Conservation (phyloP, 2,888 invertebrate species). For the Strigamia maritima region DNA sequence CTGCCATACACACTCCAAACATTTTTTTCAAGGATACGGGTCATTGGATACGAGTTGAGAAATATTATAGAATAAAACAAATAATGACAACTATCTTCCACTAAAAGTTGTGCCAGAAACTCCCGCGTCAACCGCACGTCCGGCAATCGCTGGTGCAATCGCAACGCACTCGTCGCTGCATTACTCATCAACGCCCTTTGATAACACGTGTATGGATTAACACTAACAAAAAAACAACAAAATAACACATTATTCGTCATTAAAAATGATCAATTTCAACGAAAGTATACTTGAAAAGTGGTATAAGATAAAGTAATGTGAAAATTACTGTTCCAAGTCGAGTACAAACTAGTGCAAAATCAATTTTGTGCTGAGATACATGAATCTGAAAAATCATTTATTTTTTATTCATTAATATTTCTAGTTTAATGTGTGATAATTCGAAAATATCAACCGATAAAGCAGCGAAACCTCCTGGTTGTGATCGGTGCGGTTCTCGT, state of each 20-base stretch:
- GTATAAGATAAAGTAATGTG: slow-evolving; percentile 78
- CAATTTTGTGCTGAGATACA: slow-evolving; percentile 75
- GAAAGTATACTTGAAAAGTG: slow-evolving; percentile 73
- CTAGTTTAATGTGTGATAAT: background rate
- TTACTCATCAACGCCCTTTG: slow-evolving; percentile 87
- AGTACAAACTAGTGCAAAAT: slow-evolving; percentile 81
- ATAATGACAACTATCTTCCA: slow-evolving; percentile 91
- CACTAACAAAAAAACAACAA: slow-evolving; percentile 52
- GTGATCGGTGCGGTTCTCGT: no score
- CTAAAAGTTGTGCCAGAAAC: slow-evolving; percentile 73
- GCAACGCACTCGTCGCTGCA: slow-evolving; percentile 90
- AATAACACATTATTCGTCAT: slow-evolving; percentile 29
- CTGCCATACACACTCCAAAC: no score
- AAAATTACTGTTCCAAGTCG: slow-evolving; percentile 79
- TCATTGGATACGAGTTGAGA: slow-evolving; percentile 80
- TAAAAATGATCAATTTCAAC: slow-evolving; percentile 14
- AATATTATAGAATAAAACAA: slow-evolving; percentile 93
- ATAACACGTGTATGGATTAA: slow-evolving; percentile 74
- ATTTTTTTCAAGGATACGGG: slow-evolving; percentile 64
- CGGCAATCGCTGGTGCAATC: slow-evolving; percentile 91
- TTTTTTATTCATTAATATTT: background rate
- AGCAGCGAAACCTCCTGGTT: background rate
- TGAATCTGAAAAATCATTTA: slow-evolving; percentile 38
- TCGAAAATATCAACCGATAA: background rate
- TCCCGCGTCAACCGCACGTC: slow-evolving; percentile 75